Evolutionary conservation across 2,888 invertebrate species (phyloP), one percentile per base, ranked within the genome.

Genomic region (Volucella inflata): DNA sequence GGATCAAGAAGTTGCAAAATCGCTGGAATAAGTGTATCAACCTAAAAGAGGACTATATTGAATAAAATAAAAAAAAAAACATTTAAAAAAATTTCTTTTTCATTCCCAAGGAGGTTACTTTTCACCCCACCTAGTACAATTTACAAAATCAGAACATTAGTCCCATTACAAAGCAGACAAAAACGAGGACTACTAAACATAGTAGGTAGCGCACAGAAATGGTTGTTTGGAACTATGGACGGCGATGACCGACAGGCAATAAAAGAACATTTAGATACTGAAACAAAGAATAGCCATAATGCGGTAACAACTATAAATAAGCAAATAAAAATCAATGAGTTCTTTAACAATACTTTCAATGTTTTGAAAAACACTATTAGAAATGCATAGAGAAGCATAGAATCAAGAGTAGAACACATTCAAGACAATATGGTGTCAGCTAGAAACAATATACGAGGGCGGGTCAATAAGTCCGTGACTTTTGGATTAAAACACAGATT

Each of bases 351-450:
- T 16, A 60, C 76, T 2, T 40, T 82, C 6, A 40, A 60, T 30
- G 12, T 55, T 67, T n/a, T 79, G 11, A 76, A 76, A 72, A 50
- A 65, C 21, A 77, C 67, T 44, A 72, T 83, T 65, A 55, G 55
- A 59, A 38, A 67, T 40, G 83, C n/a, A 83, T 50, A 79, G 83
- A 74, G 57, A 71, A 16, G 57, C 57, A 55, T 79, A 30, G 65
- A 70, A 40, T 64, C 55, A n/a, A 67, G 74, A 60, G 40, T 78
- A 50, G 64, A 78, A 21, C 83, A 78, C 42, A 85, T 85, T 44
- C 72, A 72, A 59, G 59, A 85, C n/a, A 77, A 77, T 40, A 59
- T 81, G 40, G 65, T 65, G 21, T 77, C 77, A 50, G 68, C 68
- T 30, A 64, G 74, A 55, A 10, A 38, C 3, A 55, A 77, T 9